Evolutionary conservation across 2,797 vertebrate genomes (phyloP), one percentile per base, ranked within the genome.

Genomic region (Gymnothorax javanicus): DNA sequence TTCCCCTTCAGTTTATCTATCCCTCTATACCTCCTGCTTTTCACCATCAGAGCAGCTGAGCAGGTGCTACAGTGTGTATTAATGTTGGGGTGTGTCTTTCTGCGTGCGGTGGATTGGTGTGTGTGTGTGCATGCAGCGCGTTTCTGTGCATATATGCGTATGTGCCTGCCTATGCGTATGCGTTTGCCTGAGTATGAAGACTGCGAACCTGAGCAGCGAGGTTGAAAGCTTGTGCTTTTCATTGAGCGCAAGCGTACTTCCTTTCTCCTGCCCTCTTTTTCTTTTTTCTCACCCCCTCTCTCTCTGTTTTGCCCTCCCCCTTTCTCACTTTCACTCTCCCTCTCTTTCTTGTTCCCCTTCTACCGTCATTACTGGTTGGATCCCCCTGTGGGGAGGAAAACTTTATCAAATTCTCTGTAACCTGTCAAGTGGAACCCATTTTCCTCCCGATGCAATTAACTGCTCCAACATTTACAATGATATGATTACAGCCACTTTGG

Each of bases 401-500:
- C 96, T 98, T 98, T 97, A 94, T 96, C 97, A 97, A 98, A 97
- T 98, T 97, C 97, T 97, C 97, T 96, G 97, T 95, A 94, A 95
- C 93, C 96, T 94, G 91, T 96, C 95, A 96, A 98, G 97, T 95
- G 92, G 97, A 98, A 98, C 97, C 97, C 97, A 98, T 99, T 99
- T 98, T 97, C 97, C 96, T 98, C 97, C 97, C 97, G 96, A 98
- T 97, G 97, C 98, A 99, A 99, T 99, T 99, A 99, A 98, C 96
- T 93, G 97, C 97, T 93, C 97, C 97, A 98, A 98, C 98, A 99
- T 99, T 99, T 99, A 98, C 98, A 98, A 98, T 96, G 98, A 99
- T 99, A 99, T 99, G 98, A 99, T 99, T 99, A 99, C 97, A 97
- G 97, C 97, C 97, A 97, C 97, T 99, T 98, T 98, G 96, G 97